phyloP scores from a whole-genome alignment of 2,888 invertebrate genomes.

The Pristionchus arcanus region DNA sequence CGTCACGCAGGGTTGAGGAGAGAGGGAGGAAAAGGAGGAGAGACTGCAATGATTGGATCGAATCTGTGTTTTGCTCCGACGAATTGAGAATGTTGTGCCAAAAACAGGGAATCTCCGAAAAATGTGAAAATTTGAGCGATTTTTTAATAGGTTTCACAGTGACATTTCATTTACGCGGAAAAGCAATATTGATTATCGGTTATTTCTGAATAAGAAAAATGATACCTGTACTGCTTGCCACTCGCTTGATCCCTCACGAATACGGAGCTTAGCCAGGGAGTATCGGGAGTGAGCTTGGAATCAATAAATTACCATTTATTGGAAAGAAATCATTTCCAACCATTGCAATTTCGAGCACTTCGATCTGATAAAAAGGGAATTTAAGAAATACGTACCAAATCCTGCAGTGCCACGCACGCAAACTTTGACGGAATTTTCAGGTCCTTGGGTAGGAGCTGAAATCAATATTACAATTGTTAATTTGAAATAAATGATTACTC shows the following conservation, averaged over 20 bases:
- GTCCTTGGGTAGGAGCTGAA: neutral
- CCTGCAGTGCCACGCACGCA: conserved; percentile 26
- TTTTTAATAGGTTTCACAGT: neutral
- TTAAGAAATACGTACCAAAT: neutral
- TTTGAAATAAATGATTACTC: neutral
- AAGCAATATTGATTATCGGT: too few relatives aligned
- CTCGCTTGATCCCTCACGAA: conserved; percentile 19
- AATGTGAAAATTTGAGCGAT: neutral
- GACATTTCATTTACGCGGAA: neutral
- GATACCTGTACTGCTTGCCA: conserved; percentile 11
- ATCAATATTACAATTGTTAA: neutral
- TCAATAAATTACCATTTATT: too few relatives aligned
- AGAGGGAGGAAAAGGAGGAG: conserved; percentile 33
- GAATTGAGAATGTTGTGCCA: too few relatives aligned
- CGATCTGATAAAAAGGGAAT: neutral
- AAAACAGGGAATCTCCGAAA: neutral
- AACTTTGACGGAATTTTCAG: conserved; percentile 21
- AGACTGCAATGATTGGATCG: neutral
- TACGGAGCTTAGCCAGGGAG: neutral
- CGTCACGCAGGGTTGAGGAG: neutral
- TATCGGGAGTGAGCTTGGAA: neutral
- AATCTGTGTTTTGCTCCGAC: too few relatives aligned
- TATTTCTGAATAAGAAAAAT: too few relatives aligned
- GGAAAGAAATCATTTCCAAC: neutral
- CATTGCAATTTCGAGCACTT: neutral